Evolutionary conservation across 2,797 vertebrate species (phyloP), one percentile per base, ranked within the genome.

Genomic region (Podarcis siculus): DNA sequence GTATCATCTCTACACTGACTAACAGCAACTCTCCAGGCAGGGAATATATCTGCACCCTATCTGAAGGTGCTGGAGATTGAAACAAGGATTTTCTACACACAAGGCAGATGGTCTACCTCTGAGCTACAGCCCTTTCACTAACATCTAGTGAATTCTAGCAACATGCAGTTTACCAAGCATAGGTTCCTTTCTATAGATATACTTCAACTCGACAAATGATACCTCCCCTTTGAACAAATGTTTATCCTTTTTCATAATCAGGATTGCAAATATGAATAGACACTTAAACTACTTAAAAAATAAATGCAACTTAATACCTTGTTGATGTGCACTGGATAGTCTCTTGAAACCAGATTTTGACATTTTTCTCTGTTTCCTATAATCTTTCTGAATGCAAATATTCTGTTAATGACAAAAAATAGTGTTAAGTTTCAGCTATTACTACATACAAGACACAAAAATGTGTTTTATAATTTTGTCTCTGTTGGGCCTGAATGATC

Each of bases 361-460:
- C 99, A 99, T 96, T 95, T 98, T 90, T 99, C 98, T 92, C 98
- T 96, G 96, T 99, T 98, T 89, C 98, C 99, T 93, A 99, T 98
- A 88, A 98, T 92, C 93, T 99, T 99, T 93, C 99, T 97, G 95
- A 99, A 99, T 96, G 98, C 98, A 97, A 99, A 99, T 95, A 99
- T 97, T 96, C 99, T 99, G 95, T 85, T 93, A 94, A 87, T 89
- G 25, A 37, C 90, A 85, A 85, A 86, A 82, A 66, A 79, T 15
- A 75, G 8, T 19, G 76, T 37, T 61, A 69, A 6, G 76, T 35
- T 86, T 78, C 61, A 79, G 64, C 35, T 45, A 45, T 87, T 49
- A 37, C 32, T 84, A 37, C 23, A 55, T 5, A 55, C 2, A 72
- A 67, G 49, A 61, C 9, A 86, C 32, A 85, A 85, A 77, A 12